Conservation (phyloP, 2,797 vertebrate genomes). For the Cyclura pinguis region DNA sequence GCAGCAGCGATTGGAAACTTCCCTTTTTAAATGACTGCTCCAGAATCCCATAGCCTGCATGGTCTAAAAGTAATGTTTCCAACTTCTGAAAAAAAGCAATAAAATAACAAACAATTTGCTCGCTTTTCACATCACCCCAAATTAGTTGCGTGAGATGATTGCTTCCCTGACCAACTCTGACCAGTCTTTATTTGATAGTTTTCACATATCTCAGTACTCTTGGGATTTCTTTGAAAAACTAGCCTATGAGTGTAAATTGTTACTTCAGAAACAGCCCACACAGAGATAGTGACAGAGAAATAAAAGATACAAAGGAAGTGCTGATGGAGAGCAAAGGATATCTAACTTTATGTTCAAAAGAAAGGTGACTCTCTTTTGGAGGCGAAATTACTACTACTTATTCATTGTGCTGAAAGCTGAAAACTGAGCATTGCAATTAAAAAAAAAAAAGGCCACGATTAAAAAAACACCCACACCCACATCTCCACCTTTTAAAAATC, state of each 20-base stretch:
- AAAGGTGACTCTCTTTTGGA: background rate
- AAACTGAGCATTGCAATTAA: conserved; percentile 13
- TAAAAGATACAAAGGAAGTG: conserved; percentile 28
- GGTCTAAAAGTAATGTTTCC: no score
- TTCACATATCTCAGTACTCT: background rate
- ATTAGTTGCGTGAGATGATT: background rate
- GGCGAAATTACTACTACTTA: conserved; percentile 50
- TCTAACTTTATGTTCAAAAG: conserved; percentile 59
- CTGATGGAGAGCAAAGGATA: background rate
- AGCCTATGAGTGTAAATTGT: conserved; percentile 7
- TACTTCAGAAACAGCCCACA: background rate
- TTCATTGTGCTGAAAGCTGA: conserved; percentile 40
- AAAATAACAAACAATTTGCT: background rate
- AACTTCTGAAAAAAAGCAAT: background rate
- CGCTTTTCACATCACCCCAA: background rate
- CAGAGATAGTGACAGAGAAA: background rate
- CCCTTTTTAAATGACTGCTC: no score
- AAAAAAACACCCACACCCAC: conserved; percentile 6
- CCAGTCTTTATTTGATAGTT: background rate
- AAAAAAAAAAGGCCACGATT: background rate
- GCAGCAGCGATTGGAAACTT: no score
- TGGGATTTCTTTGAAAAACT: background rate
- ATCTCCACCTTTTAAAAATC: conserved; percentile 65
- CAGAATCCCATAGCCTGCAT: no score
- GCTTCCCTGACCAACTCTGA: background rate